Percentiles rank a stretch among this genome's conserved stretches.
phyloP scores from a whole-genome alignment of 2,797 vertebrate species.

The Phalanger gymnotis region DNA sequence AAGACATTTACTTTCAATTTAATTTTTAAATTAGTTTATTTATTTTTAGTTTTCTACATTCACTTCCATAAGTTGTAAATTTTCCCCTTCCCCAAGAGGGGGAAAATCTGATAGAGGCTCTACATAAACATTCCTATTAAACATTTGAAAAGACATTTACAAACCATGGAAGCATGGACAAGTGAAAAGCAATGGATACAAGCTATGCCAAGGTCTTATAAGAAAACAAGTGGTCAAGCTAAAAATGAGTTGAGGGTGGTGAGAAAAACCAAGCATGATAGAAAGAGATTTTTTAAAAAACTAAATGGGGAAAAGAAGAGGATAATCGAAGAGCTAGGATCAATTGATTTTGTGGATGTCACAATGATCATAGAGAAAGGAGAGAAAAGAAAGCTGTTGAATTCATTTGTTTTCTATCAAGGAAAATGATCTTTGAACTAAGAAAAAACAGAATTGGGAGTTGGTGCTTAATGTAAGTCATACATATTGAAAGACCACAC shows the following conservation, averaged over 20 bases:
- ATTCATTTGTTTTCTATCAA: not conserved
- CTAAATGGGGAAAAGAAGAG: not conserved
- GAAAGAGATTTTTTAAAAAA: not conserved
- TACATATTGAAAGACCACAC: not conserved
- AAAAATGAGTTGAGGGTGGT: not conserved
- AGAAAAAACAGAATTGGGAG: not conserved
- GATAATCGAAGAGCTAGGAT: not conserved
- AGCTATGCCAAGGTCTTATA: not conserved
- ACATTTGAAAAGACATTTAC: not conserved
- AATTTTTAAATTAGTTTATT: too few relatives aligned
- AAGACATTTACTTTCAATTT: not conserved
- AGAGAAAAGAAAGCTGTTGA: not conserved
- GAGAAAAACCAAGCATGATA: not conserved
- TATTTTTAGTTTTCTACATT: too few relatives aligned
- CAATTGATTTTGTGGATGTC: not conserved
- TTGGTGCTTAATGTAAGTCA: not conserved
- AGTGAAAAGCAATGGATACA: not conserved
- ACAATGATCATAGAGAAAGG: not conserved
- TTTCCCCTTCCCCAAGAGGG: too few relatives aligned
- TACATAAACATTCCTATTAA: too few relatives aligned
- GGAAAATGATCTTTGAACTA: not conserved
- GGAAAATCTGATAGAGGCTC: too few relatives aligned
- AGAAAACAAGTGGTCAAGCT: not conserved
- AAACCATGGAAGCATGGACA: not conserved
- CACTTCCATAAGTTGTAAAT: too few relatives aligned